phyloP scores from a whole-genome alignment of 2,888 invertebrate genomes.

The Gastrophysa polygoni region DNA sequence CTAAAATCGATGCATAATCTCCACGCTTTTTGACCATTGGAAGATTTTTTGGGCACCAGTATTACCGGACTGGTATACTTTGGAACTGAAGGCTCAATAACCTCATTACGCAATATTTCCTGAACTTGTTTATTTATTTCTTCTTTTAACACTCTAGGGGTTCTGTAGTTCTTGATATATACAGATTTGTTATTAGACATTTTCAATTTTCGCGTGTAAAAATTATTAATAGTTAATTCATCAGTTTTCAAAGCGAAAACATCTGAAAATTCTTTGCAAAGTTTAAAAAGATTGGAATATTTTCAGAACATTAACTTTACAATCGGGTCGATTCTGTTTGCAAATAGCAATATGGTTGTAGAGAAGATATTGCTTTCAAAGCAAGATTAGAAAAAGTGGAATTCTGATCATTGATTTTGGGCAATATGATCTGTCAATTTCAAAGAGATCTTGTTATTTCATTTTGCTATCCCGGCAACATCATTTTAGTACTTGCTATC shows the following conservation, averaged over 20 bases:
- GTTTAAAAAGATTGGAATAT: not conserved
- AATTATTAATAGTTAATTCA: constrained; percentile 34
- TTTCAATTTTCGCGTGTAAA: constrained; percentile 35
- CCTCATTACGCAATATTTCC: constrained; percentile 26
- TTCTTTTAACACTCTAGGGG: constrained; percentile 28
- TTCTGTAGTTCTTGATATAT: constrained; percentile 14
- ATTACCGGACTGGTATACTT: constrained; percentile 36
- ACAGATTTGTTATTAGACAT: constrained; percentile 28
- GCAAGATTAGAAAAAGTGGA: too few relatives aligned
- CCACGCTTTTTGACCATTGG: constrained; percentile 25
- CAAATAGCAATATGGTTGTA: too few relatives aligned
- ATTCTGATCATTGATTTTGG: too few relatives aligned
- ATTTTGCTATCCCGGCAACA: too few relatives aligned
- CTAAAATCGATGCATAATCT: constrained; percentile 32
- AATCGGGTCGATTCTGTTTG: too few relatives aligned
- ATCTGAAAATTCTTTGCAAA: constrained; percentile 19
- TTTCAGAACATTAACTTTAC: too few relatives aligned
- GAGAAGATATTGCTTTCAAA: too few relatives aligned
- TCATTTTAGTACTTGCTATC: too few relatives aligned
- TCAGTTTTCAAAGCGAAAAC: constrained; percentile 35
- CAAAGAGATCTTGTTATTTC: too few relatives aligned
- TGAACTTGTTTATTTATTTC: constrained; percentile 34
- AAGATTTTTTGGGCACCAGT: constrained; percentile 35
- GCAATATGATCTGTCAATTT: too few relatives aligned
- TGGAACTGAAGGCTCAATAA: constrained; percentile 32